These are phyloP conservation scores for Parascotia fuliginaria DNA, from an alignment of 2,888 invertebrate genomes.

Conservation along the genomic window DNA sequence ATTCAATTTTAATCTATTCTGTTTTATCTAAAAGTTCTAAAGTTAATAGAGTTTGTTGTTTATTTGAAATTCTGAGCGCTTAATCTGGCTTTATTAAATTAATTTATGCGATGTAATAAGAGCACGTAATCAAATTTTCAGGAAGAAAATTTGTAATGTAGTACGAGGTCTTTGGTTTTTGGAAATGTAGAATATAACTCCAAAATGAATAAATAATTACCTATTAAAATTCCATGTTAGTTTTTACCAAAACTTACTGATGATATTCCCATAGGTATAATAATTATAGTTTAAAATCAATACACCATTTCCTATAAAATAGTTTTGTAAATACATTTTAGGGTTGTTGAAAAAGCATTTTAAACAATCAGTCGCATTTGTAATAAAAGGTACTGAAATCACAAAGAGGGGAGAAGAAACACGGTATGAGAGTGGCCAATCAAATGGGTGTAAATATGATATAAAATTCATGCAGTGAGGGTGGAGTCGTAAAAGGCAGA, in stretches of 20 bases:
- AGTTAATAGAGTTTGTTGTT: constrained; percentile 17
- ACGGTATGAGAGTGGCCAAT: neutral
- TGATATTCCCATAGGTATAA: too few relatives aligned
- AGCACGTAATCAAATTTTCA: neutral
- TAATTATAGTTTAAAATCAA: too few relatives aligned
- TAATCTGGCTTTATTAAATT: neutral
- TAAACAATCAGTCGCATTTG: neutral
- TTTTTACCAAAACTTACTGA: too few relatives aligned
- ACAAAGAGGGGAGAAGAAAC: neutral
- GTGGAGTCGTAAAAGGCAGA: neutral
- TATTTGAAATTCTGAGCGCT: neutral
- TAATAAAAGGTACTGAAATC: neutral
- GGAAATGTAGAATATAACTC: too few relatives aligned
- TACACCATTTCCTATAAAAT: too few relatives aligned
- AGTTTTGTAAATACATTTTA: too few relatives aligned
- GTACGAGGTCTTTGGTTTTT: too few relatives aligned
- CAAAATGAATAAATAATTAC: too few relatives aligned
- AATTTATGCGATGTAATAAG: neutral
- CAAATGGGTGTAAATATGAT: neutral
- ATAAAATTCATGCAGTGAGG: neutral
- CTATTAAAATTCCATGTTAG: too few relatives aligned
- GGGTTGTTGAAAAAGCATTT: too few relatives aligned
- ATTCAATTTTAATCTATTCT: constrained; percentile 27
- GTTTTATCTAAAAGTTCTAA: constrained; percentile 24
- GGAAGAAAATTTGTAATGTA: neutral